Base-by-base conservation (phyloP, 92 coral and sea anemone genomes). In the Heliopora coerulea region DNA sequence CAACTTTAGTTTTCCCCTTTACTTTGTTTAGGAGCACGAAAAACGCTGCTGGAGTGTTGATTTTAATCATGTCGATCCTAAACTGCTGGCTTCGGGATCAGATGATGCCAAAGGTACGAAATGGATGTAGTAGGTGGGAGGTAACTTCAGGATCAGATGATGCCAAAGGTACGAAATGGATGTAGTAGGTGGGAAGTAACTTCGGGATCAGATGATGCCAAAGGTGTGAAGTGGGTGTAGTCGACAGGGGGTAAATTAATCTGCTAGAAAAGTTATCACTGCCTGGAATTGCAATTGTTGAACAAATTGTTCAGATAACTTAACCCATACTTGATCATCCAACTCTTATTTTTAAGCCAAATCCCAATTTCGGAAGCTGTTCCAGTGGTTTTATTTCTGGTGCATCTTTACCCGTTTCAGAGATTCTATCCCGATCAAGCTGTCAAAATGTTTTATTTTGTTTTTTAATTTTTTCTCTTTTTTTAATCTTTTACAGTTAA, bases 1-100 rank as follows among this genome's bases (percentile, higher is more conserved):
- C n/a, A n/a, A n/a, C n/a, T n/a, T n/a, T n/a, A n/a, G n/a, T 60
- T 23, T 12, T 31, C 30, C 18, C 32, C 21, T 1, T 61, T 26
- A 40, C 59, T 17, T 35, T 32, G 8, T 10, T 18, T 26, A 91
- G 97, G 97, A 91, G 57, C 97, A 91, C 42, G 97, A 91, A 52
- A 91, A 91, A 72, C 88, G 97, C 40, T 91, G 97, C 64, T 91
- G 97, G 97, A 91, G 97, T 79, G 97, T 91, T 9, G 97, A 91
- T 59, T 91, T 91, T 40, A 91, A 91, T 65, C 97, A 91, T 58
- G 97, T 91, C 21, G 97, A 91, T 79, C 97, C 97, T 9, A 91
- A 91, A 73, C 90, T 91, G 31, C 86, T 91, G 8, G 96, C 97
- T 0, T 91, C 97, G 6, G 97, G 97, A 25, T 91, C 97, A 27